Base-by-base conservation (phyloP, 1,140 invertebrate genomes). In the Zophobas morio region DNA sequence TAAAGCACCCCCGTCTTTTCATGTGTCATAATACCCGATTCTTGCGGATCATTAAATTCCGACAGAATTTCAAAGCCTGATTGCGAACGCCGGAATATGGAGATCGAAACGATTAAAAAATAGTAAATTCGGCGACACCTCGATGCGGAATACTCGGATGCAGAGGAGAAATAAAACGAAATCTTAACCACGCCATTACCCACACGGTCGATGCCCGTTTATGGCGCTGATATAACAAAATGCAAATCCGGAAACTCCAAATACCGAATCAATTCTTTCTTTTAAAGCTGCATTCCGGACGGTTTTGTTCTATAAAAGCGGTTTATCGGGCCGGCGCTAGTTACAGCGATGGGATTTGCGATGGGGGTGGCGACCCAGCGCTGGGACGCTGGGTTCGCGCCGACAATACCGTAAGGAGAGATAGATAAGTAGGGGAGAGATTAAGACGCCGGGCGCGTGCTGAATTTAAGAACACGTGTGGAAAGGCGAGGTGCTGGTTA, bases 191-290 rank as follows among this genome's bases (percentile, higher is more conserved):
- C n/a, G 39, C 60, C 20, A 40, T 66, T 66, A 66, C 49, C 49
- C 4, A 20, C 49, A 20, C 49, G 49, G 49, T 51, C 49, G 49
- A 51, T 51, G 49, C 71, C 6, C 51, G 37, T 53, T 75, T 78
- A 78, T 75, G 37, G 49, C 73, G 77, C 77, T 78, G 77, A 78
- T 78, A 75, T 75, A 70, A 78, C 77, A 75, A 75, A 78, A 78
- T 78, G 77, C 77, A 78, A 78, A 78, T 78, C 49, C 49, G 49
- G 6, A 4, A 46, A 51, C 49, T 20, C 49, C 2, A 51, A 51
- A 51, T 42, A 40, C 39, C 36, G 37, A 66, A 66, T 6, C 60
- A 37, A 57, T 57, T 57, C 54, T 33, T 33, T 35, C 54, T 6
- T 57, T 57, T 57, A 57, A 8, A 6, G 39, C 39, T 66, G 60